Evolutionary conservation across 2,797 vertebrate species (phyloP).

Genomic region (Lophius americanus): DNA sequence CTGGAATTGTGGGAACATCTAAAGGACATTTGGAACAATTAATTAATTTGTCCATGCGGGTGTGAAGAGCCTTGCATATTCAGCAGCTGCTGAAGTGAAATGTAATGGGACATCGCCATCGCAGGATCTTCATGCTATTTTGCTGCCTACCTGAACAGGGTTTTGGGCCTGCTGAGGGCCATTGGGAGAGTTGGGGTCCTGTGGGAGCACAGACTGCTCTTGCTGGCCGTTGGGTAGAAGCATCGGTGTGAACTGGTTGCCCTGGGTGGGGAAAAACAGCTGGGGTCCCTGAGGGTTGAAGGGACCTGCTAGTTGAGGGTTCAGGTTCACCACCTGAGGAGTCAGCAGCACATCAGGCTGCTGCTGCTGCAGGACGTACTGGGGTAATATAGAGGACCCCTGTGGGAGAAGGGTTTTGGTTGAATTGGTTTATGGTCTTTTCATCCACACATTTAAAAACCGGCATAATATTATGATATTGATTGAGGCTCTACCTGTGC

Average conservation of each 20-base stretch:
- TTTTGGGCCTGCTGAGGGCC: conserved; percentile 66
- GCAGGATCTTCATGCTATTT: background rate
- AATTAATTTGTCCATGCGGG: background rate
- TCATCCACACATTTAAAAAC: background rate
- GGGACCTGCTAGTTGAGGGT: conserved; percentile 69
- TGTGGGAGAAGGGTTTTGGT: conserved; percentile 12
- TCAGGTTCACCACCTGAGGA: conserved; percentile 74
- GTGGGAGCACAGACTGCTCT: conserved; percentile 60
- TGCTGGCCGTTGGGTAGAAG: conserved; percentile 71
- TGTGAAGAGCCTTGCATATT: background rate
- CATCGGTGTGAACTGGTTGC: conserved; percentile 66
- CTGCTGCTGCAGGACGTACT: conserved; percentile 74
- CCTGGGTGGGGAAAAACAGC: conserved; percentile 68
- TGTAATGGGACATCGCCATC: background rate
- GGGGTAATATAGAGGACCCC: conserved; percentile 65
- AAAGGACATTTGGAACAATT: conserved; percentile 12
- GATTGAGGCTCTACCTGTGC: conserved; percentile 49
- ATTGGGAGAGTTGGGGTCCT: conserved; percentile 62
- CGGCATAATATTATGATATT: background rate
- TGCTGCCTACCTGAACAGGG: conserved; percentile 66
- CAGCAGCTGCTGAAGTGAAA: background rate
- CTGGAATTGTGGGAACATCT: conserved; percentile 73
- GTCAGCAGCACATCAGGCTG: conserved; percentile 72
- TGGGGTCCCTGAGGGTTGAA: conserved; percentile 73
- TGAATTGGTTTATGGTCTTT: background rate